These are phyloP conservation scores for Charanyca ferruginea DNA, from an alignment of 2,888 invertebrate genomes.

Conservation along the genomic window DNA sequence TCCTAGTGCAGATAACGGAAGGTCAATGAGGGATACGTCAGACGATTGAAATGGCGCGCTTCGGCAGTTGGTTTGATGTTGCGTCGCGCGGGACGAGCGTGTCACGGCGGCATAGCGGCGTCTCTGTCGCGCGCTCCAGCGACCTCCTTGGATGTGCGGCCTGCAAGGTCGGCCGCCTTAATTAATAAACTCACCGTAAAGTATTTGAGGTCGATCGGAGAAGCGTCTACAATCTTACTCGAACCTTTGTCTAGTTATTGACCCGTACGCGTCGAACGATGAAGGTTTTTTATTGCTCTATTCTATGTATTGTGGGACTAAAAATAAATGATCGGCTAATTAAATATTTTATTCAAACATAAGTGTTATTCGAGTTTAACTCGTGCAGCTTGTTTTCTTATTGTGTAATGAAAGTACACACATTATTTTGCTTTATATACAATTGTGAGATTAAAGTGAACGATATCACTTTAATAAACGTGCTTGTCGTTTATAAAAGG, in stretches of 20 bases:
- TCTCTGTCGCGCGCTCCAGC: conserved; percentile 82
- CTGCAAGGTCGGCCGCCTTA: conserved; percentile 90
- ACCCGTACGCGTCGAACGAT: conserved; percentile 80
- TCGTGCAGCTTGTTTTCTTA: conserved; percentile 42
- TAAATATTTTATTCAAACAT: conserved; percentile 55
- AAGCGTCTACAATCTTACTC: conserved; percentile 87
- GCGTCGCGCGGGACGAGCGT: conserved; percentile 61
- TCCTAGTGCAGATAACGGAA: conserved; percentile 88
- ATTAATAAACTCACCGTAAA: conserved; percentile 91
- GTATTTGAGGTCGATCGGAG: conserved; percentile 90
- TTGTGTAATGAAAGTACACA: conserved; percentile 59
- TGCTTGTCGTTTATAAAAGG: conserved; percentile 64
- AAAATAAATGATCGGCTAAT: conserved; percentile 57
- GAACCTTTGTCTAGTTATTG: conserved; percentile 90
- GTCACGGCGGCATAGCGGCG: conserved; percentile 65
- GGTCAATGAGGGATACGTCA: conserved; percentile 89
- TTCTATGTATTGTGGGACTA: conserved; percentile 59
- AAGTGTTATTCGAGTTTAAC: conserved; percentile 32
- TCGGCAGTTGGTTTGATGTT: conserved; percentile 76
- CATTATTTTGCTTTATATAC: conserved; percentile 61
- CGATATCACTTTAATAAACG: conserved; percentile 65
- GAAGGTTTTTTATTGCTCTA: conserved; percentile 79
- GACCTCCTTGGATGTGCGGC: conserved; percentile 90
- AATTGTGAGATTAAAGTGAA: conserved; percentile 63
- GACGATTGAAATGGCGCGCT: conserved; percentile 81